Evolutionary conservation across 2,797 vertebrate species (phyloP).

Genomic region (Falco rusticolus): DNA sequence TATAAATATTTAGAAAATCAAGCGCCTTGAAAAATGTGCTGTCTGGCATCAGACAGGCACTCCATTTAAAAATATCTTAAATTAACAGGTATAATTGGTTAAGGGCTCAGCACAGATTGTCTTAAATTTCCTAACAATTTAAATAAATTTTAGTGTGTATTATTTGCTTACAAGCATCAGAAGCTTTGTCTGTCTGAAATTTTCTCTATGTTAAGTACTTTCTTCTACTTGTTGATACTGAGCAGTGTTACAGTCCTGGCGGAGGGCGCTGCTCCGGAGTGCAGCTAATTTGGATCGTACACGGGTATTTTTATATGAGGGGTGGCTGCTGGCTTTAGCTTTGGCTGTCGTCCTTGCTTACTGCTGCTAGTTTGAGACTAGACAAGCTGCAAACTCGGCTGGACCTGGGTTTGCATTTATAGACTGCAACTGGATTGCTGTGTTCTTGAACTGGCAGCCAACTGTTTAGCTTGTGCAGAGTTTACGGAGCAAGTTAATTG

Average conservation of each 20-base stretch:
- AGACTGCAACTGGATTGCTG: neutral
- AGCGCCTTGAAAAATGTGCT: neutral
- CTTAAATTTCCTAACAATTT: neutral
- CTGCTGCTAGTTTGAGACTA: slow-evolving; percentile 3
- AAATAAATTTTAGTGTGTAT: neutral
- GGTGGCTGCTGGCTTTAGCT: slow-evolving; percentile 11
- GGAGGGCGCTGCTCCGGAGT: neutral
- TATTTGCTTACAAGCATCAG: neutral
- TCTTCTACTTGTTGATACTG: neutral
- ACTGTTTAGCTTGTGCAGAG: neutral
- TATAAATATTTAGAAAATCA: neutral
- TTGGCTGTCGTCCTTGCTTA: slow-evolving; percentile 24
- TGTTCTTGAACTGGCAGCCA: neutral
- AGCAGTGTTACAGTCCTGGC: neutral
- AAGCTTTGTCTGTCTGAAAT: neutral
- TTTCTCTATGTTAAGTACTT: neutral
- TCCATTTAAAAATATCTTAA: neutral
- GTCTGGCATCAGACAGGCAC: neutral
- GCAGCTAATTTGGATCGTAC: neutral
- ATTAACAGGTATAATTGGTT: neutral
- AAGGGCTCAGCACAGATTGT: neutral
- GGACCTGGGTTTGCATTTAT: neutral
- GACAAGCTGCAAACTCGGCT: slow-evolving; percentile 45
- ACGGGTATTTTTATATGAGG: neutral
- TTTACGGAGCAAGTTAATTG: neutral